Conservation (phyloP, 2,113 vertebrate species). For the Rhinolophus sinicus region DNA sequence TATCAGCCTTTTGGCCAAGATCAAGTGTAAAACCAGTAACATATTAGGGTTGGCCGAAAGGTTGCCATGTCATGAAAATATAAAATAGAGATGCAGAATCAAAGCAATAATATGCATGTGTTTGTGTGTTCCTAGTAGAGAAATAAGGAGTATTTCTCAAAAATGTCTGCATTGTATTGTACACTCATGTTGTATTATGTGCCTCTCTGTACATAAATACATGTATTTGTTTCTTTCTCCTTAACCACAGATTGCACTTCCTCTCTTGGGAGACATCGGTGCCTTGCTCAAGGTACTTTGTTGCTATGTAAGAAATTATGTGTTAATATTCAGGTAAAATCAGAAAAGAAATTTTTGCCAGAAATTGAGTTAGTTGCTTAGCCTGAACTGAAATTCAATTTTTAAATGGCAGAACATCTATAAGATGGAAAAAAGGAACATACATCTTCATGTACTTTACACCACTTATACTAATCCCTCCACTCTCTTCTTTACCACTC, state of each 20-base stretch:
- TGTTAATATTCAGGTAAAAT: slow-evolving; percentile 29
- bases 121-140: not conserved
- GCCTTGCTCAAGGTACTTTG: slow-evolving; percentile 92
- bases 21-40: not conserved
- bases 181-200: not conserved
- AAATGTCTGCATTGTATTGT: not conserved
- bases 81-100: not conserved
- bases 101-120: not conserved
- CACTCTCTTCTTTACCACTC: not conserved
- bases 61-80: not conserved
- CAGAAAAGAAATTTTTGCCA: slow-evolving; percentile 1
- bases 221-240: slow-evolving; percentile 32
- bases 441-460: not conserved
- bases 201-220: not conserved
- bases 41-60: not conserved
- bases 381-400: not conserved
- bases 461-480: not conserved
- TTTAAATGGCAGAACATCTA: not conserved
- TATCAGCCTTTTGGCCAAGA: not conserved
- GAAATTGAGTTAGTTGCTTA: slow-evolving; percentile 15
- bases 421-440: not conserved
- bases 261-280: slow-evolving; percentile 95
- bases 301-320: slow-evolving; percentile 19
- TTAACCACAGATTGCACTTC: slow-evolving; percentile 92
- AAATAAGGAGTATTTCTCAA: not conserved